Evolutionary conservation across 2,797 vertebrate genomes (phyloP).

Genomic region (Poeciliopsis presidionis): DNA sequence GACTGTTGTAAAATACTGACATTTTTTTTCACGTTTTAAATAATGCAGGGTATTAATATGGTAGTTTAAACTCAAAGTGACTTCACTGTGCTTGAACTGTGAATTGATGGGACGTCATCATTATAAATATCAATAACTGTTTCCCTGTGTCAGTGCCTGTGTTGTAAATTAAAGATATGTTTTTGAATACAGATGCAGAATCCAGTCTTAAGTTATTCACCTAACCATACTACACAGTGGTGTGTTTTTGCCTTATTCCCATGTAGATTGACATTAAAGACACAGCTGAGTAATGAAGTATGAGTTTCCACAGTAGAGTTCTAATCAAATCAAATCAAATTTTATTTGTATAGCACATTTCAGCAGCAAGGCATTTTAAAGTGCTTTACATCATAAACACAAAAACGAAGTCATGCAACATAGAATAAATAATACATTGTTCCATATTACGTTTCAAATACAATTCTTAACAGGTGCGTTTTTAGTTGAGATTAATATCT

Average conservation of each 20-base stretch:
- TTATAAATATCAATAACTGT: constrained; percentile 19
- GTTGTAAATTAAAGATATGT: constrained; percentile 50
- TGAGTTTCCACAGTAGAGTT: neutral
- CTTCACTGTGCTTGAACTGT: constrained; percentile 27
- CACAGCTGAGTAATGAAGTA: neutral
- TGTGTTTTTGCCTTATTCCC: neutral
- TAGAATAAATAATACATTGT: too few relatives aligned
- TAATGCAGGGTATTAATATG: constrained; percentile 6
- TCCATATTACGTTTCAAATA: too few relatives aligned
- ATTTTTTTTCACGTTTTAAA: constrained; percentile 50
- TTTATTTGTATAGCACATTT: too few relatives aligned
- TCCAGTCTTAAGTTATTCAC: neutral
- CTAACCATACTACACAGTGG: neutral
- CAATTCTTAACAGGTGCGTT: too few relatives aligned
- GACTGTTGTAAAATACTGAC: constrained; percentile 8
- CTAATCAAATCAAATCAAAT: too few relatives aligned
- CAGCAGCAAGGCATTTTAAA: too few relatives aligned
- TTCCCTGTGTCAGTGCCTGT: constrained; percentile 4
- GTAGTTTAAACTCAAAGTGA: neutral
- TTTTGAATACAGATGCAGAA: constrained; percentile 5
- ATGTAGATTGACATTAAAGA: neutral
- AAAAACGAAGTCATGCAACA: too few relatives aligned
- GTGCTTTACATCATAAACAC: too few relatives aligned
- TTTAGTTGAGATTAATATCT: neutral
- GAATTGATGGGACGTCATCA: constrained; percentile 27